phyloP scores from a whole-genome alignment of 2,113 vertebrate genomes.

The Pica pica region DNA sequence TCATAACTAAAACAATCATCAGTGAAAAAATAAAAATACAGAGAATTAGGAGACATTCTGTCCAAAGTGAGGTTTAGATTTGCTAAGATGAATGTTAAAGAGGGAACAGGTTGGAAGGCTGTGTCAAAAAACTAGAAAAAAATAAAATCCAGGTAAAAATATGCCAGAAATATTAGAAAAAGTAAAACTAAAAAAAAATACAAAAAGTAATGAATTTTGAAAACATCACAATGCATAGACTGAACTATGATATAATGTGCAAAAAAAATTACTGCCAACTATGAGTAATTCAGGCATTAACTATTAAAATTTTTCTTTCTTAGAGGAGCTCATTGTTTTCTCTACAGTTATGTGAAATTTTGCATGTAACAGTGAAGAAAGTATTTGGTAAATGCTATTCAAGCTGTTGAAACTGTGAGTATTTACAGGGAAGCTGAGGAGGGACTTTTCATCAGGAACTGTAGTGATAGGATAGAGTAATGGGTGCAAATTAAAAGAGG shows the following conservation, averaged over 20 bases:
- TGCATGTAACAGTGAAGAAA: background rate
- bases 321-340: background rate
- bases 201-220: background rate
- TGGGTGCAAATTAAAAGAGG: background rate
- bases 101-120: background rate
- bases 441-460: background rate
- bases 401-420: background rate
- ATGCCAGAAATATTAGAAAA: background rate
- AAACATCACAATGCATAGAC: background rate
- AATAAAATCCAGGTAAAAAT: background rate
- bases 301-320: background rate
- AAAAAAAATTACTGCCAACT: background rate
- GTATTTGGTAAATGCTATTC: background rate
- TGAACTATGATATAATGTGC: background rate
- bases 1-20: background rate
- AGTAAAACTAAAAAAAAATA: background rate
- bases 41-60: background rate
- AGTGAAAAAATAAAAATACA: background rate
- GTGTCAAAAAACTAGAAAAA: background rate
- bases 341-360: background rate
- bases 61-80: background rate
- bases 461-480: background rate
- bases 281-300: background rate
- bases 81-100: background rate
- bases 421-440: background rate